These are phyloP conservation scores for Listrodromus nycthemerus DNA, from an alignment of 2,888 invertebrate genomes.

Conservation along the genomic window DNA sequence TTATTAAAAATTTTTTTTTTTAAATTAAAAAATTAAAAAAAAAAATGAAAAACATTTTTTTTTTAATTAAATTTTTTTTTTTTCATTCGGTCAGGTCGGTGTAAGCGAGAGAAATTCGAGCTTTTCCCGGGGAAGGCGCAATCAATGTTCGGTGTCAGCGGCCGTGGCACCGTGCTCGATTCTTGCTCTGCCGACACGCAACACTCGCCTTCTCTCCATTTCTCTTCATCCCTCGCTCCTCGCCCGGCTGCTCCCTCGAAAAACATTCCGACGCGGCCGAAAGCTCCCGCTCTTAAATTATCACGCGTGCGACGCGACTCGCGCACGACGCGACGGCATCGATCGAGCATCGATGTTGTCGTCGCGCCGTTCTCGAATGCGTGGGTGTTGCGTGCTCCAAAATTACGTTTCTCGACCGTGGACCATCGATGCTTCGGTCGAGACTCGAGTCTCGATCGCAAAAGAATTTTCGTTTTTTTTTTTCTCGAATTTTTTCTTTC, in stretches of 20 bases:
- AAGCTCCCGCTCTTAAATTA: slow-evolving; percentile 35
- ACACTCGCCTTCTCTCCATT: neutral
- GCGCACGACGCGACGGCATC: neutral
- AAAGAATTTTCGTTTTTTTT: too few species aligned
- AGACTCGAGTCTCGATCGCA: too few species aligned
- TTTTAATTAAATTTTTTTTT: too few species aligned
- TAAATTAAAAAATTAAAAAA: too few species aligned
- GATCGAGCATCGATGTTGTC: slow-evolving; percentile 21
- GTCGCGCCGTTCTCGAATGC: slow-evolving; percentile 7
- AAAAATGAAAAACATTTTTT: too few species aligned
- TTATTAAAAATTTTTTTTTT: too few species aligned
- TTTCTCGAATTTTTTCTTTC: too few species aligned
- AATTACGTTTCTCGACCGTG: neutral
- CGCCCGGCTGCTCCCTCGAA: slow-evolving; percentile 5
- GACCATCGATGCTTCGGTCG: neutral
- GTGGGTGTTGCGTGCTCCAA: slow-evolving; percentile 19
- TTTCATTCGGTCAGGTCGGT: slow-evolving; percentile 8
- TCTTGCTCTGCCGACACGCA: slow-evolving; percentile 42
- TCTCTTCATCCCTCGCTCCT: neutral
- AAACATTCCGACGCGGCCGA: slow-evolving; percentile 40
- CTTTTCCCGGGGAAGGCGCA: slow-evolving; percentile 55
- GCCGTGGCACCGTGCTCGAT: slow-evolving; percentile 54
- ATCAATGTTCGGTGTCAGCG: slow-evolving; percentile 63
- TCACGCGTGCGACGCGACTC: slow-evolving; percentile 23
- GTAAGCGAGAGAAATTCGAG: slow-evolving; percentile 44